Evolutionary conservation across 2,888 invertebrate genomes (phyloP), one percentile per base, ranked within the genome.

Genomic region (Keiferia lycopersicella): DNA sequence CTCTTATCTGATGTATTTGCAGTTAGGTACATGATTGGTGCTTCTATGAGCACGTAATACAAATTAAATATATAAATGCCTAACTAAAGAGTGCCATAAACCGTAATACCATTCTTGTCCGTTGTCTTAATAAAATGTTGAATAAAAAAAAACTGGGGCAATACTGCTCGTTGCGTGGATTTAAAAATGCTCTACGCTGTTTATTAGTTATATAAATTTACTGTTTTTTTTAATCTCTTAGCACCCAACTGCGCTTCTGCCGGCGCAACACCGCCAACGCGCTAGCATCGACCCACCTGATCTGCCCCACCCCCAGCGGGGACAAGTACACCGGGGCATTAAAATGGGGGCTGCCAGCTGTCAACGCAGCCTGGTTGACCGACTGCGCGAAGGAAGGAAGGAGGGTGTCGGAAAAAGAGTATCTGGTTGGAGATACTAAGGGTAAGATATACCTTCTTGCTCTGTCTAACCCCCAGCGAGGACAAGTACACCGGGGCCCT

Each of bases 341-440:
- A 0, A 96, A 96, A 81, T 98, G 98, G 98, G 93, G 93, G 12
- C 87, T 97, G 65, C 98, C 97, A 0, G 96, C 96, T 0, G 95
- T 98, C 0, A 93, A 84, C 0, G 94, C 95, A 11, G 87, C 94
- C 11, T 98, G 98, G 98, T 80, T 98, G 60, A 77, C 95, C 56
- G 93, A 93, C 30, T 97, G 97, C 81, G 95, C 94, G 14, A 77
- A 79, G 53, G 79, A 84, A 0, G 94, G 94, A 0, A 76, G 78
- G 14, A 84, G 92, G 51, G 88, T 95, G 1, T 81, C 93, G 38
- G 95, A 94, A 77, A 79, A 73, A 0, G 80, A 81, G 0, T 94
- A 92, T 77, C 84, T 95, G 0, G 93, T 96, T 0, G 94, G 95
- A 0, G 93, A 93, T 39, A 91, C 93, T 38, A 86, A 81, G 78